Evolutionary conservation across 2,797 vertebrate genomes (phyloP).

Genomic region (Enteromius fasciolatus): DNA sequence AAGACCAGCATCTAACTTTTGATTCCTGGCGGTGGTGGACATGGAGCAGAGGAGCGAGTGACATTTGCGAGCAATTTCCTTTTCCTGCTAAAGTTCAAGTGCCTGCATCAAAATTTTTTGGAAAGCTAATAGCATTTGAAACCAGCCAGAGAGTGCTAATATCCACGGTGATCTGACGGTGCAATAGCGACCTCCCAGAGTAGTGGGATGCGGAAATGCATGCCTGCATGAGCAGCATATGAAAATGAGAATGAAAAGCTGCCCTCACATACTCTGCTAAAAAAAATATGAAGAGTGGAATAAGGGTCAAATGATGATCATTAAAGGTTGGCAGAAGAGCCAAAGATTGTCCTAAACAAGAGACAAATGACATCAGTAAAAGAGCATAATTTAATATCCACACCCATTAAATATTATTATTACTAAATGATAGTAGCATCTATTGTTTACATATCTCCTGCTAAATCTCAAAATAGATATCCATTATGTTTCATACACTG

Average conservation of each 20-base stretch:
- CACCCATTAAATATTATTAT: neutral
- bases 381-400: neutral
- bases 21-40: conserved; percentile 49
- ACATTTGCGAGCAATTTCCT: conserved; percentile 79
- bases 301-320: neutral
- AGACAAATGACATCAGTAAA: neutral
- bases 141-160: conserved; percentile 47
- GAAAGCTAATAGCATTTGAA: conserved; percentile 67
- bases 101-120: conserved; percentile 65
- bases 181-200: conserved; percentile 42
- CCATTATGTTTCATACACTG: no score
- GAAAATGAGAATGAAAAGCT: conserved; percentile 39
- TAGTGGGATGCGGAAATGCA: conserved; percentile 14
- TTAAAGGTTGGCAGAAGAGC: neutral
- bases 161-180: conserved; percentile 19
- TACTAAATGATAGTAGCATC: neutral
- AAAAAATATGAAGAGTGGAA: conserved; percentile 4
- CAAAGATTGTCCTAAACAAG: neutral
- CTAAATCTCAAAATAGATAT: neutral
- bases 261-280: conserved; percentile 6
- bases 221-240: conserved; percentile 13
- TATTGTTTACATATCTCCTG: neutral
- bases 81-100: conserved; percentile 72
- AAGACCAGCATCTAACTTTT: conserved; percentile 63
- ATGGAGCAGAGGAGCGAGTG: conserved; percentile 61